phyloP scores from a whole-genome alignment of 2,113 vertebrate genomes.

The Melanerpes formicivorus region DNA sequence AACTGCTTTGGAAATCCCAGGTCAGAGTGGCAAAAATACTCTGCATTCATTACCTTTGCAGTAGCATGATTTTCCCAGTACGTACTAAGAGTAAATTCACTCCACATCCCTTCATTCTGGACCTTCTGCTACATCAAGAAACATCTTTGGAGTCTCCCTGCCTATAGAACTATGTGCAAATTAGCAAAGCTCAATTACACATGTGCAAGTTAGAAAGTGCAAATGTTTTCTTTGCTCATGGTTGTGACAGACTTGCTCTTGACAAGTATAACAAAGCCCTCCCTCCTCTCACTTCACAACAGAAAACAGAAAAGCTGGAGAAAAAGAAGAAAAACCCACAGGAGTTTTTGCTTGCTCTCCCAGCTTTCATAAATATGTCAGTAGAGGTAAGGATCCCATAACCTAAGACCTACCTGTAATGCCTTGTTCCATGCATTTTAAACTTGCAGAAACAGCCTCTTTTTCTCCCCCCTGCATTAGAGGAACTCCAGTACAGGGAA shows the following conservation, averaged over 20 bases:
- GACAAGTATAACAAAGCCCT: not conserved
- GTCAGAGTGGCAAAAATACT: not conserved
- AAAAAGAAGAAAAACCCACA: not conserved
- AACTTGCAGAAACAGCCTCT: not conserved
- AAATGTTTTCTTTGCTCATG: rapidly evolving
- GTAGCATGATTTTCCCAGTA: not conserved
- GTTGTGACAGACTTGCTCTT: not conserved
- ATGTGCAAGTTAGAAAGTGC: not conserved
- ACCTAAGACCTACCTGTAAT: not conserved
- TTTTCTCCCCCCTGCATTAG: not conserved
- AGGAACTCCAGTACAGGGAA: not conserved
- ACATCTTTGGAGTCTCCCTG: not conserved
- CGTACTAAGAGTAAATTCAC: not conserved
- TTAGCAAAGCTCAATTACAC: not conserved
- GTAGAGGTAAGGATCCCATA: not conserved
- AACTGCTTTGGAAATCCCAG: not conserved
- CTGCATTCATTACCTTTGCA: not conserved
- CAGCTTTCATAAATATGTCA: not conserved
- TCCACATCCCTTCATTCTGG: not conserved
- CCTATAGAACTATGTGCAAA: not conserved
- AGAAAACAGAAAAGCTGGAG: not conserved
- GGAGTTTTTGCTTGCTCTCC: not conserved
- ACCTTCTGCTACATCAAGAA: not conserved
- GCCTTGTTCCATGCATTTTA: not conserved
- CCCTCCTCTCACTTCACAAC: rapidly evolving